Conservation (phyloP, 2,113 vertebrate genomes). For the Guaruba guarouba region DNA sequence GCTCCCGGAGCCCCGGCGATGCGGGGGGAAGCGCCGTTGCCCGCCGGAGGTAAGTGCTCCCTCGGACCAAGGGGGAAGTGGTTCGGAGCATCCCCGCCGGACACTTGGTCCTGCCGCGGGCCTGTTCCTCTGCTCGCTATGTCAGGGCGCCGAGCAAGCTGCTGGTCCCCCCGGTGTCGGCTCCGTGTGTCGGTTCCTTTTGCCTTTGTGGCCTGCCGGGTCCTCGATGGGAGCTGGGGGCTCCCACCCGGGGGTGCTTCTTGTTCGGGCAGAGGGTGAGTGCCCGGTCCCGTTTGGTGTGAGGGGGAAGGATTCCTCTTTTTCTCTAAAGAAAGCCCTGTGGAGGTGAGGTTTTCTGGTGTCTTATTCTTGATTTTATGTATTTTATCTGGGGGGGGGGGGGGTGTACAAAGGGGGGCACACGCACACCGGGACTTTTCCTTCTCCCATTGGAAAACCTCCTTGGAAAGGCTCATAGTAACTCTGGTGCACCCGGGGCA, state of each 20-base stretch:
- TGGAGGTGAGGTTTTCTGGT: background rate
- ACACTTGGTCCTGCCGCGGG: background rate
- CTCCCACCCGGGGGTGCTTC: background rate
- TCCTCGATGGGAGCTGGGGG: background rate
- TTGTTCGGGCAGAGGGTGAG: too few relatives aligned
- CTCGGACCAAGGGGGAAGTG: background rate
- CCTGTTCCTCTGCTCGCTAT: background rate
- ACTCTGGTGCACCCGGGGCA: background rate
- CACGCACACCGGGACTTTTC: fast-evolving
- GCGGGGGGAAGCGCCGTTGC: background rate
- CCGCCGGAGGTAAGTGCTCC: background rate
- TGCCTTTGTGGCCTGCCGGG: background rate
- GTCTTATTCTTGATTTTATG: background rate
- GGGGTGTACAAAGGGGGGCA: too few relatives aligned
- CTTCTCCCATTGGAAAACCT: background rate
- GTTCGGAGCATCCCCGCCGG: background rate
- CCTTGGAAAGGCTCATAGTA: fast-evolving
- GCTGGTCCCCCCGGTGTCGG: background rate
- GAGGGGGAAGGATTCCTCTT: fast-evolving
- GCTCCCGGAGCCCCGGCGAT: background rate
- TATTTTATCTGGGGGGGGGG: fast-evolving
- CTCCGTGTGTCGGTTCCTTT: background rate
- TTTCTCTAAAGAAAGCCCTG: fast-evolving
- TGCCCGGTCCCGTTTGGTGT: fast-evolving
- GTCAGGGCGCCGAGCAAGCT: background rate